Evolutionary conservation across 92 coral and sea anemone species (phyloP).

Genomic region (Ricordea florida): DNA sequence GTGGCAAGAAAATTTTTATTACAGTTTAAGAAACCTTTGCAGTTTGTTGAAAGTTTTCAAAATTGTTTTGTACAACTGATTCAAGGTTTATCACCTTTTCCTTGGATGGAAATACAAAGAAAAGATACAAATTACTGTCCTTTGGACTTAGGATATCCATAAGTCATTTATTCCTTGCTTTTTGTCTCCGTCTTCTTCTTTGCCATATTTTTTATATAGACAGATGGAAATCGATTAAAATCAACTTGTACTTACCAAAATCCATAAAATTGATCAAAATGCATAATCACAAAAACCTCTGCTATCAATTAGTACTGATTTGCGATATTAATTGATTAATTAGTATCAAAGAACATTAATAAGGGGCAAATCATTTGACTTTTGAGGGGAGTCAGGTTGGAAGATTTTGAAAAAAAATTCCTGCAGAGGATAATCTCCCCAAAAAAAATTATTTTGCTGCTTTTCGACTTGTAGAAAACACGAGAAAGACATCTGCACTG

Average conservation of each 20-base stretch:
- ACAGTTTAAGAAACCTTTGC: constrained; percentile 8
- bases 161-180: neutral
- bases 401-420: too few relatives aligned
- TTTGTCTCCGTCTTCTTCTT: constrained; percentile 8
- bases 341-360: too few relatives aligned
- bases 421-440: too few relatives aligned
- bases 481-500: too few relatives aligned
- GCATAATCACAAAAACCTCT: constrained; percentile 1
- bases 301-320: neutral
- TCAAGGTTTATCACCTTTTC: neutral
- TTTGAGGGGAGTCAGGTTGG: too few relatives aligned
- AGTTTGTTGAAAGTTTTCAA: neutral
- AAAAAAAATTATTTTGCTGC: too few relatives aligned
- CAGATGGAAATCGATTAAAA: constrained; percentile 4
- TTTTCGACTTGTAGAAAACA: too few relatives aligned
- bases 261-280: neutral
- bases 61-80: neutral
- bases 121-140: neutral
- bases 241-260: neutral
- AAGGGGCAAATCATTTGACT: too few relatives aligned
- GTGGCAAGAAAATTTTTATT: neutral
- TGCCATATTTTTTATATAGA: neutral
- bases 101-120: neutral
- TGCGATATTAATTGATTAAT: neutral
- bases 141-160: constrained; percentile 3